Evolutionary conservation across 2,797 vertebrate species (phyloP).

Genomic region (Alosa sapidissima): DNA sequence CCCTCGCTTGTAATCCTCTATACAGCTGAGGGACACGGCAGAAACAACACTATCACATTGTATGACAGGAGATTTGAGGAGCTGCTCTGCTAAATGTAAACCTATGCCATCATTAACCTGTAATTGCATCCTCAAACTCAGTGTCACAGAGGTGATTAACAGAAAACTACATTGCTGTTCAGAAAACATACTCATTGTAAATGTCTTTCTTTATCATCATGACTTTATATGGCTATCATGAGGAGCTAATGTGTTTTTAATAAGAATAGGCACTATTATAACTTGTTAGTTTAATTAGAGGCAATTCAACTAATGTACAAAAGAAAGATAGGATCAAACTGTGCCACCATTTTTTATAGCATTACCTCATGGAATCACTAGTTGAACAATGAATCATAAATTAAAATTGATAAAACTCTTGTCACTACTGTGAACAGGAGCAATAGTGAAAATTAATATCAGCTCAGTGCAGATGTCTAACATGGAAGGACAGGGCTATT

Average conservation of each 20-base stretch:
- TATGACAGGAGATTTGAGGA: background rate
- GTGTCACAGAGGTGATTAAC: background rate
- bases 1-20: constrained; percentile 94
- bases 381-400: background rate
- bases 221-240: background rate
- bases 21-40: constrained; percentile 77
- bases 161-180: background rate
- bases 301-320: background rate
- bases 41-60: background rate
- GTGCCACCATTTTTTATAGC: background rate
- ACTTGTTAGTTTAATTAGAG: background rate
- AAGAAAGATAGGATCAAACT: background rate
- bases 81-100: background rate
- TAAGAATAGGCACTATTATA: background rate
- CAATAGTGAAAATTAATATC: background rate
- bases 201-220: background rate
- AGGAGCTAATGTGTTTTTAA: background rate
- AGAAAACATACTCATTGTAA: background rate
- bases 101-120: background rate
- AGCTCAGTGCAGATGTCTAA: background rate
- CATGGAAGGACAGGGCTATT: constrained; percentile 31
- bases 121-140: background rate
- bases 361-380: background rate
- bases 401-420: background rate
- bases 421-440: background rate